Base-by-base conservation (phyloP, 2,113 vertebrate genomes). In the Eulacestoma nigropectus region DNA sequence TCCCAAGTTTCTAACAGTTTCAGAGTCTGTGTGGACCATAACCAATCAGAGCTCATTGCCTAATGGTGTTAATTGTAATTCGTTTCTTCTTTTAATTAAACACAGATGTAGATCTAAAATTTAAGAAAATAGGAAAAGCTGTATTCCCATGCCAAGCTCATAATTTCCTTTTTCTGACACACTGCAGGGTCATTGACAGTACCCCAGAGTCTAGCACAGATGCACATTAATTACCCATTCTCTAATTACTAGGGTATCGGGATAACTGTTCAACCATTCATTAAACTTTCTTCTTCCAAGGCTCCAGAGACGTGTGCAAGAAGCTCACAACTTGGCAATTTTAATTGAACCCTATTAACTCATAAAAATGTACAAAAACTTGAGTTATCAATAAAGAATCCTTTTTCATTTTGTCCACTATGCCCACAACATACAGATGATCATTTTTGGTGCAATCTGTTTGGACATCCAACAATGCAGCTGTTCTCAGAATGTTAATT, bases 321-420 rank as follows among this genome's bases (percentile, higher is more conserved):
- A 94, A 98, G 91, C 20, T 29, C 35, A 89, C 44, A 93, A 94
- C 92, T 97, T 97, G 96, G 95, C 91, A 97, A 95, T 83, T 96
- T 96, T 98, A 98, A 98, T 94, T 98, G 97, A 98, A 97, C 96
- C 63, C 83, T 93, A 96, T 98, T 98, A 98, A 97, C 95, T 97
- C 93, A 97, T 96, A 97, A 96, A 76, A 97, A 97, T 91, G 92
- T 95, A 97, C 95, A 95, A 95, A 98, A 98, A 97, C 39, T 96
- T 26, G 74, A 91, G 70, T 84, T 97, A 96, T 97, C 97, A 97
- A 97, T 97, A 96, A 97, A 96, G 95, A 84, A 60, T 49, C 19
- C 11, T 88, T 90, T 97, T 97, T 95, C 39, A 95, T 96, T 97
- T 97, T 96, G 84, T 95, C 60, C 60, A 79, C 32, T 90, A 89